These are phyloP conservation scores for Squalus acanthias DNA, from an alignment of 2,797 vertebrate genomes.

Conservation along the genomic window DNA sequence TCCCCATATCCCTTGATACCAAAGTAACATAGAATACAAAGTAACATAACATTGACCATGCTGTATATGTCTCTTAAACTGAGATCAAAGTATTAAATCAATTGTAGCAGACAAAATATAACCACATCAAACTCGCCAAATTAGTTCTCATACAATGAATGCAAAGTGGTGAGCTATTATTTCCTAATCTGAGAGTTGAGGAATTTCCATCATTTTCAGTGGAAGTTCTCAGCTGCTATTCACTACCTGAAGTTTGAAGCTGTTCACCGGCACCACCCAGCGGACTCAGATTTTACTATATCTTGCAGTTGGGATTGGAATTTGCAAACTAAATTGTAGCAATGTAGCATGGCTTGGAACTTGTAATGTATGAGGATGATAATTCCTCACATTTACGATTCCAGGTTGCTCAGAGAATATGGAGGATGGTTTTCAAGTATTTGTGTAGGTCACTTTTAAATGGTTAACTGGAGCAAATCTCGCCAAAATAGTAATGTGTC, in stretches of 20 bases:
- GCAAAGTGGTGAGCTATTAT: not conserved
- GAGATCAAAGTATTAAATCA: not conserved
- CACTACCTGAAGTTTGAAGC: not conserved
- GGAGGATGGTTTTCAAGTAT: not conserved
- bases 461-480: too few relatives aligned
- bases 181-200: not conserved
- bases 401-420: not conserved
- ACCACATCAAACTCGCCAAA: not conserved
- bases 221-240: not conserved
- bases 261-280: not conserved
- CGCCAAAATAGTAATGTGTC: too few relatives aligned
- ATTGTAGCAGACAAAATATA: not conserved
- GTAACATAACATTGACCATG: not conserved
- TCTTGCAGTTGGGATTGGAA: not conserved
- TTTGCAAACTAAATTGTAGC: not conserved
- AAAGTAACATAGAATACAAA: not conserved
- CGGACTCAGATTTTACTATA: not conserved
- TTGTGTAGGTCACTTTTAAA: not conserved
- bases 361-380: not conserved
- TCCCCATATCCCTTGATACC: too few relatives aligned
- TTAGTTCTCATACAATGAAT: not conserved
- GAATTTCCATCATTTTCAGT: not conserved
- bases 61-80: not conserved
- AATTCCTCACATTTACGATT: not conserved
- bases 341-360: not conserved